Evolutionary conservation across 2,888 invertebrate species (phyloP).

Genomic region (Electrophaes corylata): DNA sequence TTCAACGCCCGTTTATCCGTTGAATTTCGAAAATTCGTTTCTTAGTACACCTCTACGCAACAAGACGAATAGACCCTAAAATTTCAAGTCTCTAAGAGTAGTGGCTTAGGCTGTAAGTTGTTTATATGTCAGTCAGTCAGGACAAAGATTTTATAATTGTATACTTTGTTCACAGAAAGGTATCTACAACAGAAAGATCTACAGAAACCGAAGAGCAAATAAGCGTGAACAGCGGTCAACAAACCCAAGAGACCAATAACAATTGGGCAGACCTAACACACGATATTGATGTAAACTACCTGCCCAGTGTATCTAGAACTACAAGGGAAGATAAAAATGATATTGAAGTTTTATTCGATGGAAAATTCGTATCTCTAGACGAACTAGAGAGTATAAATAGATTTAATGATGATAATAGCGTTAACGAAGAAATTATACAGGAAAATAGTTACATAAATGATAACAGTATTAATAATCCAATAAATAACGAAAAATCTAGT

Average conservation of each 20-base stretch:
- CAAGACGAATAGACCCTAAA: too few relatives aligned
- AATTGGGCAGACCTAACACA: constrained; percentile 66
- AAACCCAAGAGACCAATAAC: constrained; percentile 34
- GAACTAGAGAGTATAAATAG: constrained; percentile 38
- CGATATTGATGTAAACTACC: constrained; percentile 71
- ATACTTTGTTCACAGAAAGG: constrained; percentile 26
- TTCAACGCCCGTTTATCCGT: too few relatives aligned
- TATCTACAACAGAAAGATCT: constrained; percentile 9
- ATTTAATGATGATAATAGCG: constrained; percentile 21
- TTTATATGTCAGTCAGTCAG: too few relatives aligned
- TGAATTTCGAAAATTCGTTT: too few relatives aligned
- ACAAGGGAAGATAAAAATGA: constrained; percentile 56
- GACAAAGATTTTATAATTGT: too few relatives aligned
- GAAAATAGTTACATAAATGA: constrained; percentile 19
- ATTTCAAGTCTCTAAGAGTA: too few relatives aligned
- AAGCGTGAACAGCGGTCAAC: constrained; percentile 14
- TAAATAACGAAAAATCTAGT: constrained; percentile 7
- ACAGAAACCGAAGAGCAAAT: constrained; percentile 7
- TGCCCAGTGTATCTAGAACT: constrained; percentile 49
- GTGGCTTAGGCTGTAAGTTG: too few relatives aligned
- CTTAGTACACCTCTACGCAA: too few relatives aligned
- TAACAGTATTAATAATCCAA: constrained; percentile 18
- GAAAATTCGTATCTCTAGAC: constrained; percentile 57
- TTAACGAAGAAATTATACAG: constrained; percentile 29
- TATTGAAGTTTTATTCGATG: constrained; percentile 56